Conservation (phyloP, 2,113 vertebrate species). For the Felis catus region DNA sequence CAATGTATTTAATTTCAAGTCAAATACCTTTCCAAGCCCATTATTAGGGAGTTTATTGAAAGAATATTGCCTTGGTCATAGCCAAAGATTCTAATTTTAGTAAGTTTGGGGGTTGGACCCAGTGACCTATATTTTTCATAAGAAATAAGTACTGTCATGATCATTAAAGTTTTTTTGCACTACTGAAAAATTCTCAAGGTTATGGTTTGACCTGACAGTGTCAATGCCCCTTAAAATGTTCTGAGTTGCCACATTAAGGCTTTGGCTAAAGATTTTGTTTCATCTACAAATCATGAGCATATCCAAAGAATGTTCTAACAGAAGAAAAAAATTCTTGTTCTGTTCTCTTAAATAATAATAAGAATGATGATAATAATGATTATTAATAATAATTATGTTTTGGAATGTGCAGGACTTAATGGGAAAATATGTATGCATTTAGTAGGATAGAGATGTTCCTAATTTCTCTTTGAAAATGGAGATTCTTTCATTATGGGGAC, state of each 20-base stretch:
- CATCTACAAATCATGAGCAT: background rate
- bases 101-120: background rate
- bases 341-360: background rate
- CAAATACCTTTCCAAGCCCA: background rate
- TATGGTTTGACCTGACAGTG: background rate
- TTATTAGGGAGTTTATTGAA: background rate
- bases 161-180: background rate
- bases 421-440: background rate
- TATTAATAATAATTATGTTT: background rate
- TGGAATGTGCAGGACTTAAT: background rate
- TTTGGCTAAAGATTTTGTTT: background rate
- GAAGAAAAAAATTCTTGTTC: background rate
- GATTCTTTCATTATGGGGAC: background rate
- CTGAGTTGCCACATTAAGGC: background rate
- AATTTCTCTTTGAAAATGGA: background rate
- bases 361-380: background rate
- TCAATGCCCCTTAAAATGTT: background rate
- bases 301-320: background rate
- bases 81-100: background rate
- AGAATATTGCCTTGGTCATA: background rate
- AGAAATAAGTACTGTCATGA: background rate
- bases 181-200: background rate
- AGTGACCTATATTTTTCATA: background rate
- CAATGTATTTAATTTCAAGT: background rate
- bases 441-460: background rate